These are phyloP conservation scores for Isoperla grammatica DNA, from an alignment of 2,888 invertebrate species.

Conservation along the genomic window DNA sequence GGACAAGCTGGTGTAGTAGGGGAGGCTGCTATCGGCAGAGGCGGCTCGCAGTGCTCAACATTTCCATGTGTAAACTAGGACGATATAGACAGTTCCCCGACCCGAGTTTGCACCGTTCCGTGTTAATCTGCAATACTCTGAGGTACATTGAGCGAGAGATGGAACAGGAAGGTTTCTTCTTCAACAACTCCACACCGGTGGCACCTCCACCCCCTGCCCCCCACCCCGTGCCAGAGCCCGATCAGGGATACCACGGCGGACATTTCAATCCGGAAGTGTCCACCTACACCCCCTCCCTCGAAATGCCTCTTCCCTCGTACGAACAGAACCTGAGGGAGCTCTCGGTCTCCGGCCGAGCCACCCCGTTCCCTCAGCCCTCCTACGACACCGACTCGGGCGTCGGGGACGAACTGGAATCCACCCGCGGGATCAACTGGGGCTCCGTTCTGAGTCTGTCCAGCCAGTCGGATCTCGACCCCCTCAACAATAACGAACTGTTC, in stretches of 20 bases:
- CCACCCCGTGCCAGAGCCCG: constrained; percentile 39
- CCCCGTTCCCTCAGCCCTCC: constrained; percentile 69
- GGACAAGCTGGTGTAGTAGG: constrained; percentile 65
- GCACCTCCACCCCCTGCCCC: constrained; percentile 45
- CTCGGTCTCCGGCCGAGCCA: constrained; percentile 57
- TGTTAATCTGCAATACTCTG: constrained; percentile 88
- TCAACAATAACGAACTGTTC: constrained; percentile 71
- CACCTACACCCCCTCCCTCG: constrained; percentile 23
- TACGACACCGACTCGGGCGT: constrained; percentile 43
- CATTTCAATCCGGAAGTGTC: constrained; percentile 35
- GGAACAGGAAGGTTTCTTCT: constrained; percentile 52
- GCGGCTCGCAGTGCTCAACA: constrained; percentile 81
- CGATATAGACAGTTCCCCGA: constrained; percentile 83
- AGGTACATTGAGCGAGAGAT: constrained; percentile 85
- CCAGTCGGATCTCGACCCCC: constrained; percentile 77
- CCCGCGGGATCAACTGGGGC: constrained; percentile 85
- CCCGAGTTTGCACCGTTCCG: constrained; percentile 82
- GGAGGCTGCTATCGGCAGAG: constrained; percentile 77
- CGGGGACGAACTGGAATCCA: constrained; percentile 53
- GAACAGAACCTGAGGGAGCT: constrained; percentile 47
- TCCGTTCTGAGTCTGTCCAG: constrained; percentile 82
- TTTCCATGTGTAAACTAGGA: constrained; percentile 87
- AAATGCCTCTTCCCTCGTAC: constrained; percentile 34
- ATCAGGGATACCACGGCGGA: constrained; percentile 37
- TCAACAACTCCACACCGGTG: constrained; percentile 38